A percentile compares a stretch with the other conserved stretches of the same genome.
Conservation (phyloP, 1,140 invertebrate species). For the Ostrea denselamellosa region DNA sequence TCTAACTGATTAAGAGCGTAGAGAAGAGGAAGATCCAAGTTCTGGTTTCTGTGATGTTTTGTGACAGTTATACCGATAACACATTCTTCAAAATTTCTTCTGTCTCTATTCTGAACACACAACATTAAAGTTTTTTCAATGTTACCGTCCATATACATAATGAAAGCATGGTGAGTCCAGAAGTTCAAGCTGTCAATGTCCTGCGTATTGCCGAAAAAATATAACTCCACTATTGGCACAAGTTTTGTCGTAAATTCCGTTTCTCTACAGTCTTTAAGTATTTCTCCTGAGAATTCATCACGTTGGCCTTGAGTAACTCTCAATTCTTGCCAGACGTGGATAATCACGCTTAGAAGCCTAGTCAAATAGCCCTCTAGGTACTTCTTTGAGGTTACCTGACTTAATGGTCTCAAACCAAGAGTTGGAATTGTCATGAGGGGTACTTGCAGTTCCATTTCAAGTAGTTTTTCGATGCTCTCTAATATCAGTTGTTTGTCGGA, state of each 20-base stretch:
- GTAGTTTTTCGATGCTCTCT: neutral
- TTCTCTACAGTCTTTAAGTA: neutral
- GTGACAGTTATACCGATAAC: constrained; percentile 33
- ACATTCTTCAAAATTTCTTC: neutral
- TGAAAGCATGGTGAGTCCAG: constrained; percentile 17
- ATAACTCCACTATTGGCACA: constrained; percentile 31
- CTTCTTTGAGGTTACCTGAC: neutral
- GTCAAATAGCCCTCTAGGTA: constrained; percentile 49
- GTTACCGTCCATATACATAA: neutral
- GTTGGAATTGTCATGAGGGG: neutral
- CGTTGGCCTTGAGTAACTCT: neutral
- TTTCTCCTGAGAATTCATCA: neutral
- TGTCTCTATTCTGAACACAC: neutral
- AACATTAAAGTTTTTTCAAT: neutral
- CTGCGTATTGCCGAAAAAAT: neutral
- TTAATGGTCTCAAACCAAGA: neutral
- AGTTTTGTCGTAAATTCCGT: neutral
- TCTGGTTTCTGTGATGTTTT: constrained; percentile 31
- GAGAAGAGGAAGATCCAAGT: constrained; percentile 31
- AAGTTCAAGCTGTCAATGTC: neutral
- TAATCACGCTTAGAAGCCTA: constrained; percentile 47
- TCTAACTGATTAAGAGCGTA: constrained; percentile 28
- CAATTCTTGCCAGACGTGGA: constrained; percentile 33
- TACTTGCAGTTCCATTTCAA: neutral
- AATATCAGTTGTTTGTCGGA: neutral